A percentile compares a stretch with the other conserved stretches of the same genome.
phyloP scores from a whole-genome alignment of 2,797 vertebrate genomes.

The Falco berigora region DNA sequence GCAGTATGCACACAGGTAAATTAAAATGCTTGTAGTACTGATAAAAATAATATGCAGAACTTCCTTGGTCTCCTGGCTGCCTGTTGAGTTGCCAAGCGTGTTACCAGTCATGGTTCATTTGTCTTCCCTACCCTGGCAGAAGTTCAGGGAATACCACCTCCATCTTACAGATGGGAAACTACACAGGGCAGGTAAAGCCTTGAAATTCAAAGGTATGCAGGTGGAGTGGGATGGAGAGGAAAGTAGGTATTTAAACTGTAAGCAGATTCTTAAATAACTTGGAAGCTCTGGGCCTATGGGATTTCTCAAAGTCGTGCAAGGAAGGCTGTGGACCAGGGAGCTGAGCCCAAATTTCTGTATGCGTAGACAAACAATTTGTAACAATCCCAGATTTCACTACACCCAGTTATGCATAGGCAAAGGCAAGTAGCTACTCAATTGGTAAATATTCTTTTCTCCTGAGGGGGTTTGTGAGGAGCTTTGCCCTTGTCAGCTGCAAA shows the following conservation, averaged over 20 bases:
- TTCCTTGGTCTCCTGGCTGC: not conserved
- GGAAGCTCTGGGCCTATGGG: not conserved
- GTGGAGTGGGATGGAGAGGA: not conserved
- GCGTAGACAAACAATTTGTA: not conserved
- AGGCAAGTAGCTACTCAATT: not conserved
- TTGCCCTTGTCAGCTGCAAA: conserved; percentile 4
- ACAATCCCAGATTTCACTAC: not conserved
- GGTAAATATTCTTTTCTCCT: not conserved
- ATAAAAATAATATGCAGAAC: not conserved
- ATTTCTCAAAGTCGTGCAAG: not conserved
- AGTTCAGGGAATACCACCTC: not conserved
- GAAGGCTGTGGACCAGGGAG: not conserved
- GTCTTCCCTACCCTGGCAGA: not conserved
- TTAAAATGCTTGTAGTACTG: not conserved
- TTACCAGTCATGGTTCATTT: not conserved
- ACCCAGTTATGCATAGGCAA: not conserved
- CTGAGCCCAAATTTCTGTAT: not conserved
- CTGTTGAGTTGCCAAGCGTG: not conserved
- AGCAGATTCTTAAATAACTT: not conserved
- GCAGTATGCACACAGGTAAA: not conserved
- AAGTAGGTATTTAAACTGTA: not conserved
- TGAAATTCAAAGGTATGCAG: not conserved
- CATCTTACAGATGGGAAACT: not conserved
- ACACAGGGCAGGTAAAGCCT: not conserved
- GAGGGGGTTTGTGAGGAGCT: not conserved